phyloP scores from a whole-genome alignment of 2,797 vertebrate genomes.

The Austrolebias charrua region DNA sequence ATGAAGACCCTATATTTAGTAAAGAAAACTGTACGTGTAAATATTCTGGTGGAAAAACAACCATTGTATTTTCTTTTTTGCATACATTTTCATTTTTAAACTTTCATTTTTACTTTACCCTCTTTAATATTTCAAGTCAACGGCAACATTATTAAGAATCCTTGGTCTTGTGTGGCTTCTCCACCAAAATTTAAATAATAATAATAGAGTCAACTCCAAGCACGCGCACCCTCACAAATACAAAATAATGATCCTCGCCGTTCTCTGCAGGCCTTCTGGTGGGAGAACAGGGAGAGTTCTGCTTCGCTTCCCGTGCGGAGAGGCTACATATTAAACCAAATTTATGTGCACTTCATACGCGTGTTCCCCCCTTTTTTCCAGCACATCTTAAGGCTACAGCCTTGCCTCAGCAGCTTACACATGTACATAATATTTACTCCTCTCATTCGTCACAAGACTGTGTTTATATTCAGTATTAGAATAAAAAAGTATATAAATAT shows the following conservation, averaged over 20 bases:
- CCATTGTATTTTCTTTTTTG: neutral
- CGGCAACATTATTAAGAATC: conserved; percentile 44
- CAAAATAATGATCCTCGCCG: conserved; percentile 18
- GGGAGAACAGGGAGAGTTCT: conserved; percentile 67
- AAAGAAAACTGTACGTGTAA: too few species aligned
- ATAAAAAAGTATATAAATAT: neutral
- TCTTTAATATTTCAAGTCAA: conserved; percentile 44
- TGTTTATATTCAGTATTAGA: conserved; percentile 51
- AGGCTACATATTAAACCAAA: conserved; percentile 78
- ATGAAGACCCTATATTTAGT: too few species aligned
- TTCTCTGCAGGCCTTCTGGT: conserved; percentile 50
- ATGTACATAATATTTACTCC: conserved; percentile 70
- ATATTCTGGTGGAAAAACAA: too few species aligned
- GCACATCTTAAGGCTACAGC: conserved; percentile 67
- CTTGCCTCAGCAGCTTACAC: conserved; percentile 62
- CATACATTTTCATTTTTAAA: conserved; percentile 41
- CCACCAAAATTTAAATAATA: conserved; percentile 65
- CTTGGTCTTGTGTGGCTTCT: conserved; percentile 37
- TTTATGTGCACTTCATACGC: conserved; percentile 45
- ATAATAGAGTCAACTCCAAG: conserved; percentile 72
- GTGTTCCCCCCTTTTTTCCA: conserved; percentile 40
- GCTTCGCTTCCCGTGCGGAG: conserved; percentile 77
- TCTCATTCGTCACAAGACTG: conserved; percentile 53
- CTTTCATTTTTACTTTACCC: conserved; percentile 20
- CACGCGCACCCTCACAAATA: conserved; percentile 25